Base-by-base conservation (phyloP, 2,797 vertebrate genomes). In the Sebastes taczanowskii region DNA sequence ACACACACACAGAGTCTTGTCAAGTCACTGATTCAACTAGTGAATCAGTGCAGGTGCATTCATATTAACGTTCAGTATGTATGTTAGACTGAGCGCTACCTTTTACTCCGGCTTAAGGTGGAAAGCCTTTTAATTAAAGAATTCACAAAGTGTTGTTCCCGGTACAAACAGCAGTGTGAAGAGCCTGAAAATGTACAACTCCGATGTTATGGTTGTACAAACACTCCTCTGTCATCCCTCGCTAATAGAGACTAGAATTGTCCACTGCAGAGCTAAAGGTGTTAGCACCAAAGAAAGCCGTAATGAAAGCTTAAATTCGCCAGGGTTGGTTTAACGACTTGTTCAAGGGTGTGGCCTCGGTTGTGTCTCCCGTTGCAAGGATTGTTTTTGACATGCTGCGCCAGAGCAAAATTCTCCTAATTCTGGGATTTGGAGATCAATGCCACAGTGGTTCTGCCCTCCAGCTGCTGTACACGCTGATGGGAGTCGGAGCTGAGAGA, bases 341-440 rank as follows among this genome's bases (percentile, higher is more conserved):
- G 77, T 74, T 80, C 65, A 72, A 79, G 87, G 88, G 74, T 74
- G 90, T 78, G 88, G 87, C 85, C 74, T 82, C 42, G 53, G 71
- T 74, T 77, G 4, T 29, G 72, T 61, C 85, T 86, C 74, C 76
- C 52, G 60, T 84, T 86, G 71, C 71, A 72, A 62, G 78, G 69
- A 85, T 78, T 75, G 80, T 84, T 88, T 49, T 86, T 83, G 74
- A 88, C 65, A 11, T 76, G 62, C 56, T 74, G 71, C 70, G 74
- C 82, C 70, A 59, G 59, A 84, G 83, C 74, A 71, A 60, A 82
- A 81, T 75, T 61, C 84, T 86, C 73, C 74, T 83, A 81, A 88
- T 87, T 88, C 85, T 83, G 71, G 84, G 82, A 86, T 90, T 89
- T 90, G 78, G 66, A 87, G 84, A 91, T 91, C 86, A 88, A 89